Base-by-base conservation (phyloP, 92 coral and sea anemone genomes). In the Porites evermanni region DNA sequence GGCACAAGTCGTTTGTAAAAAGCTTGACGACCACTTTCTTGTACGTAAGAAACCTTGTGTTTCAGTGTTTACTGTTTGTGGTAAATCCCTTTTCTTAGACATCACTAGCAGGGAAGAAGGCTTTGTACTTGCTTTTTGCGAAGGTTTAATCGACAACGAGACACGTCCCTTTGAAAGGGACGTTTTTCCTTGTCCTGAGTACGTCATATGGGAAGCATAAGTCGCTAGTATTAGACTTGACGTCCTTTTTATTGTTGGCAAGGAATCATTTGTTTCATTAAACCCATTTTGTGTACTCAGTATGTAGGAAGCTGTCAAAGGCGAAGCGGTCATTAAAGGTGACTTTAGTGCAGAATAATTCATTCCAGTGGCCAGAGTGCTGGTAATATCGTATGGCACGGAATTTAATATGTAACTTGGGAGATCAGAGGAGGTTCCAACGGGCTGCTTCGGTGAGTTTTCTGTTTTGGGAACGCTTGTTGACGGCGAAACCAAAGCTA, bases 401-500 rank as follows among this genome's bases (percentile, higher is more conserved):
- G 51, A 14, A 13, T 38, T 58, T 21, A 4, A 38, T 38, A 10
- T 26, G 21, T 3, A 9, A 26, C 79, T 56, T 20, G 66, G 11
- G 17, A 23, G 29, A 32, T 50, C 3, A 12, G 67, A 29, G 23
- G 53, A 59, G 2, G 8, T 52, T 2, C 0, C 6, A 26, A 3
- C 59, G 13, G 7, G 23, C 58, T 64, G 20, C 11, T 18, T 26
- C 14, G 21, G 19, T 64, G 67, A 79, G 52, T 59, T 64, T 64
- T 38, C 38, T n/a, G 58, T 2, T 64, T 12, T 3, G 10, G 60
- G n/a, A 51, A 11, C 50, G n/a, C 59, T 47, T 47, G 24, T 44
- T 38, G 72, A 23, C 53, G 59, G 26, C 3, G 83, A 79, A 11
- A 47, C 53, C 63, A 79, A 79, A 66, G 83, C 83, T 79, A 44